A percentile compares a stretch with the other conserved stretches of the same genome.
phyloP scores from a whole-genome alignment of 2,113 vertebrate genomes.

The Recurvirostra avosetta region DNA sequence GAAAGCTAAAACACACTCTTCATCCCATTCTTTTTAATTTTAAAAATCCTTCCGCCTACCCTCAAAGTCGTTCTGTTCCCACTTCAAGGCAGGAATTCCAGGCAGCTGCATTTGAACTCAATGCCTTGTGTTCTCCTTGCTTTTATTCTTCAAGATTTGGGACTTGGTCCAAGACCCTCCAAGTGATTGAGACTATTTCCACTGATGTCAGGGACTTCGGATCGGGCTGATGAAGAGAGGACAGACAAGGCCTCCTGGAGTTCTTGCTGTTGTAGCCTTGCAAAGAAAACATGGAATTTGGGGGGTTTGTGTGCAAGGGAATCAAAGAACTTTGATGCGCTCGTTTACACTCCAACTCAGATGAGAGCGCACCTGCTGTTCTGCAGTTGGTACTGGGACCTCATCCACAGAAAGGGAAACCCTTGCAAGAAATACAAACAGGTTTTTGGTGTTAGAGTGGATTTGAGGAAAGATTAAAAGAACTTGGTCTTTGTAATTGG shows the following conservation, averaged over 20 bases:
- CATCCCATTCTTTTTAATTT: background rate
- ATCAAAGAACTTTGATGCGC: background rate
- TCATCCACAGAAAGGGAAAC: background rate
- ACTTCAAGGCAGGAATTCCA: slow-evolving; percentile 54
- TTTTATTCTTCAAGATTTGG: slow-evolving; percentile 14
- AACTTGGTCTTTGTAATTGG: background rate
- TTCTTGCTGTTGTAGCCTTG: background rate
- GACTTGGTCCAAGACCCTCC: background rate
- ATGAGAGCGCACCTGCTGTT: background rate
- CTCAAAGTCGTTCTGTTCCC: background rate
- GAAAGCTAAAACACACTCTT: background rate
- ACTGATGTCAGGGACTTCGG: background rate
- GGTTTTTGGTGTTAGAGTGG: background rate
- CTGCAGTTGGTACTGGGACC: background rate
- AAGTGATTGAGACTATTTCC: slow-evolving; percentile 10
- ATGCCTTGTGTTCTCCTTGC: slow-evolving; percentile 8
- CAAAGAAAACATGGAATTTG: background rate
- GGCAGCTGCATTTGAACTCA: slow-evolving; percentile 26
- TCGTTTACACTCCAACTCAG: background rate
- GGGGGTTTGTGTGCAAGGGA: background rate
- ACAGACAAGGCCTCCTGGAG: background rate
- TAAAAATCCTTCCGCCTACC: background rate
- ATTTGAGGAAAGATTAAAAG: background rate
- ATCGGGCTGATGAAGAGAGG: background rate
- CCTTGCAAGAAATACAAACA: background rate